A percentile compares a stretch with the other conserved stretches of the same genome.
Evolutionary conservation across 2,888 invertebrate species (phyloP).

Genomic region (Sinelater perroti): DNA sequence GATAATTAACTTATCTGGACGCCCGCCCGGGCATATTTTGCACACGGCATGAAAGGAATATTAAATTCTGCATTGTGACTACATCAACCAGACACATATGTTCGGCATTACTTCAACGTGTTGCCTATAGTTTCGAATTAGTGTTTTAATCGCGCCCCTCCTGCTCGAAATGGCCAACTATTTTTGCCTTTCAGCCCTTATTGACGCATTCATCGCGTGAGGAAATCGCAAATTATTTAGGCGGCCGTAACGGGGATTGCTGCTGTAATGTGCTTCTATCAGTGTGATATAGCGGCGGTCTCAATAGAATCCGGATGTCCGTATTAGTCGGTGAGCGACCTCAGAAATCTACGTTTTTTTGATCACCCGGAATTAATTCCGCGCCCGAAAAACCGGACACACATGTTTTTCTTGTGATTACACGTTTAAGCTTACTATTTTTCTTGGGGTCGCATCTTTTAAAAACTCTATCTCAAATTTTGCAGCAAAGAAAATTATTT

Average conservation of each 20-base stretch:
- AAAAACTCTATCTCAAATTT: too few species aligned
- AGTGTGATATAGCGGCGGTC: not conserved
- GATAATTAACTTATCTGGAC: constrained; percentile 21
- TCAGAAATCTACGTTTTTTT: too few species aligned
- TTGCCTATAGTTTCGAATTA: not conserved
- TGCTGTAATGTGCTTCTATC: not conserved
- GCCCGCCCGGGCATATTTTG: constrained; percentile 18
- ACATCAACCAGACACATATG: constrained; percentile 11
- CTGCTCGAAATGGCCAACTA: not conserved
- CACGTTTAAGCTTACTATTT: too few species aligned
- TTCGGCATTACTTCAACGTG: constrained; percentile 3
- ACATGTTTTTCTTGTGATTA: too few species aligned
- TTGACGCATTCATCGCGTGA: not conserved
- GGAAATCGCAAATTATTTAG: not conserved
- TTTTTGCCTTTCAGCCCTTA: not conserved
- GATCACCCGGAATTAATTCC: too few species aligned
- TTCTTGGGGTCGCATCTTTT: too few species aligned
- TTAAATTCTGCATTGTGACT: constrained; percentile 13
- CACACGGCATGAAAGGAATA: constrained; percentile 12
- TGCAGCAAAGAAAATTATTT: too few species aligned
- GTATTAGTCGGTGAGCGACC: not conserved
- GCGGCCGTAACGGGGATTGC: not conserved
- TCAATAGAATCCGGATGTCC: not conserved
- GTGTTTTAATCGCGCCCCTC: not conserved
- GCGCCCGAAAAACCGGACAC: too few species aligned